Conservation (phyloP, 2,888 invertebrate genomes). For the Dermolepida albohirtum region DNA sequence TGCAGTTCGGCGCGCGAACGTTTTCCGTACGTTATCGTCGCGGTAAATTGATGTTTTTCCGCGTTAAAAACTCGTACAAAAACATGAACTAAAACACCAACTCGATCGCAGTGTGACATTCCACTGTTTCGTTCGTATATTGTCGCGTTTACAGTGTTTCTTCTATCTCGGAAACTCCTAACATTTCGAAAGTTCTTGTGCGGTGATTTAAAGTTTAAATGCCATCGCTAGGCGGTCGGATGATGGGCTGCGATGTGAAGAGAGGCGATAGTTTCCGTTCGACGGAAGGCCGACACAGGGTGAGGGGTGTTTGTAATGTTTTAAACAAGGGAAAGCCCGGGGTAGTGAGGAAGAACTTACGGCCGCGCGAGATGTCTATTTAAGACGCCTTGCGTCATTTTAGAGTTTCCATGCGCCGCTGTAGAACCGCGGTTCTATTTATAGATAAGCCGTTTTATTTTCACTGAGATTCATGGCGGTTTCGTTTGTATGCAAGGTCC, state of each 20-base stretch:
- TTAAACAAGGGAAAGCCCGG: background rate
- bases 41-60: background rate
- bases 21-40: conserved; percentile 12
- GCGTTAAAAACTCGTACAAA: background rate
- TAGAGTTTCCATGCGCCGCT: conserved; percentile 19
- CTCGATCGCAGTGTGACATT: background rate
- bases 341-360: background rate
- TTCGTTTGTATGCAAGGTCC: conserved; percentile 22
- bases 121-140: background rate
- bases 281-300: conserved; percentile 11
- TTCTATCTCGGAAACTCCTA: too few relatives aligned
- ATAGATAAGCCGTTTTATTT: conserved; percentile 20
- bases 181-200: conserved; percentile 8
- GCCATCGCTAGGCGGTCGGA: conserved; percentile 15
- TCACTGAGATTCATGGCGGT: background rate
- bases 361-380: conserved; percentile 29
- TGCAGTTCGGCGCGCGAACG: background rate
- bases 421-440: conserved; percentile 24
- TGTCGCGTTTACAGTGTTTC: too few relatives aligned
- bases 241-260: conserved; percentile 46
- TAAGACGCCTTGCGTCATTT: conserved; percentile 34
- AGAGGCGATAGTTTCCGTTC: conserved; percentile 12
- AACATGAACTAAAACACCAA: conserved; percentile 10
- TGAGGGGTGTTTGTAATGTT: conserved; percentile 34
- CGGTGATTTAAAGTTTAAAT: conserved; percentile 31